phyloP scores from a whole-genome alignment of 2,888 invertebrate species.

The Peribatodes rhomboidaria region DNA sequence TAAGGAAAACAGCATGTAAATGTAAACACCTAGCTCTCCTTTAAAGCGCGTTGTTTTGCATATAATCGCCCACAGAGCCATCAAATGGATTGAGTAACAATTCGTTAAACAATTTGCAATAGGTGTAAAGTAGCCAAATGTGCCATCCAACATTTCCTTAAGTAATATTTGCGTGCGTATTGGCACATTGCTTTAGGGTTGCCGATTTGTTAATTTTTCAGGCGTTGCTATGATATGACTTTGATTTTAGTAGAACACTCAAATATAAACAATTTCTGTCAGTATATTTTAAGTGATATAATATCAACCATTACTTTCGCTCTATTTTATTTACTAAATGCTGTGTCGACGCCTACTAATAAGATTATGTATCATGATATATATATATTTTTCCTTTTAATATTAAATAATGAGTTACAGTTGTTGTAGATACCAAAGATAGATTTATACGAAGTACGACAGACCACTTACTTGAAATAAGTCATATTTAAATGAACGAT shows the following conservation, averaged over 20 bases:
- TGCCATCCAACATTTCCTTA: constrained; percentile 35
- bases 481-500: background rate
- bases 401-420: background rate
- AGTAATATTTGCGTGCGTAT: constrained; percentile 33
- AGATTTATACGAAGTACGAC: too few relatives aligned
- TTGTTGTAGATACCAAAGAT: background rate
- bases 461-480: background rate
- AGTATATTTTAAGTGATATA: too few relatives aligned
- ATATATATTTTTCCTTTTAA: too few relatives aligned
- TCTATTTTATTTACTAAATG: too few relatives aligned
- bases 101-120: constrained; percentile 35
- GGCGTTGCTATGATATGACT: background rate
- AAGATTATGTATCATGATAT: too few relatives aligned
- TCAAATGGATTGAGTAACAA: constrained; percentile 34
- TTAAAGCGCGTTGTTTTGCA: constrained; percentile 31
- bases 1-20: constrained; percentile 20
- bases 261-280: background rate
- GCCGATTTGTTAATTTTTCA: background rate
- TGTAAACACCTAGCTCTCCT: constrained; percentile 17
- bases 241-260: too few relatives aligned
- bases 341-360: too few relatives aligned
- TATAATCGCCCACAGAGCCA: constrained; percentile 24
- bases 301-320: too few relatives aligned
- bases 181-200: constrained; percentile 34
- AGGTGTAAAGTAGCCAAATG: constrained; percentile 37